Percentiles rank a stretch among this genome's conserved stretches.
Conservation (phyloP, 2,113 vertebrate genomes). For the Carlito syrichta region DNA sequence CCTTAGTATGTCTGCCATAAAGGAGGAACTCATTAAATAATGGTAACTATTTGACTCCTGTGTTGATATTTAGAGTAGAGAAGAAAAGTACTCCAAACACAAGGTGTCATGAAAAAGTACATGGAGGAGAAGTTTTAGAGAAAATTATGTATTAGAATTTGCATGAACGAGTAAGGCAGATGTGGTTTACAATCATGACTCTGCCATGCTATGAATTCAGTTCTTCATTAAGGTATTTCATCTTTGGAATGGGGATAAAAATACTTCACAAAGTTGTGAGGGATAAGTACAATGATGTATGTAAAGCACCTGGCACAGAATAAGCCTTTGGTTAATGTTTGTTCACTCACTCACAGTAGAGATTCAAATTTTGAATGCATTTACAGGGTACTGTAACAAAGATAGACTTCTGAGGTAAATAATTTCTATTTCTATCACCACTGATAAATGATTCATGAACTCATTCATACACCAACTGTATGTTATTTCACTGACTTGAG, state of each 20-base stretch:
- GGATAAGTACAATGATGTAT: neutral
- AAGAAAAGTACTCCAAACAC: neutral
- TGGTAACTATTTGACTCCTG: neutral
- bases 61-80: neutral
- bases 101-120: neutral
- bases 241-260: neutral
- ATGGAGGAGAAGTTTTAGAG: neutral
- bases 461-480: conserved; percentile 38
- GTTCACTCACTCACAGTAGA: neutral
- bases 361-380: conserved; percentile 39
- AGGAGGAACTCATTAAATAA: neutral
- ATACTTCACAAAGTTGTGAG: neutral
- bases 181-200: neutral
- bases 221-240: neutral
- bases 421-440: conserved; percentile 41
- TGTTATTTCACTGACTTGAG: conserved; percentile 45
- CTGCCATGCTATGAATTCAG: neutral
- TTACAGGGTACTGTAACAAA: conserved; percentile 3
- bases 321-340: conserved; percentile 20
- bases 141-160: neutral
- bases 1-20: neutral
- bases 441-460: conserved; percentile 57
- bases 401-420: conserved; percentile 37
- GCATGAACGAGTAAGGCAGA: neutral
- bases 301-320: neutral